Conservation (phyloP, 2,888 invertebrate species). For the Atherix ibis region DNA sequence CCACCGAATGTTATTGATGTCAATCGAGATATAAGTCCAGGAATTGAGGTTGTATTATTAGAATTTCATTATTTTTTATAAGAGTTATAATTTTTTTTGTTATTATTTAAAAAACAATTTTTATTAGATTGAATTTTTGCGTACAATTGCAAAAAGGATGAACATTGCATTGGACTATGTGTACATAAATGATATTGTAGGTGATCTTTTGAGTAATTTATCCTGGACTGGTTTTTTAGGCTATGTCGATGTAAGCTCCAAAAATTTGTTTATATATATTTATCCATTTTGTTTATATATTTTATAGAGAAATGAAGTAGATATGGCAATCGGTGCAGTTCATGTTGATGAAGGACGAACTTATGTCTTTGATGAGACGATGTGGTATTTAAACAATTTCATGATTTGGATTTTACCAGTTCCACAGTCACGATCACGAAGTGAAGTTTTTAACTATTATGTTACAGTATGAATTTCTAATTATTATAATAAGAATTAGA, state of each 20-base stretch:
- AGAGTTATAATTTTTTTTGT: background rate
- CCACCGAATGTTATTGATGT: constrained; percentile 10
- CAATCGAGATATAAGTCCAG: constrained; percentile 5
- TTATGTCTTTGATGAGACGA: constrained; percentile 6
- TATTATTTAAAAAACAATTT: too few species aligned
- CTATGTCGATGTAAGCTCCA: constrained; percentile 7
- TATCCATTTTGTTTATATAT: background rate
- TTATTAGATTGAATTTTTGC: constrained; percentile 9
- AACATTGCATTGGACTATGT: constrained; percentile 7
- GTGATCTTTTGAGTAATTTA: constrained; percentile 1
- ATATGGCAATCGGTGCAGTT: constrained; percentile 9
- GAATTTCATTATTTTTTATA: background rate
- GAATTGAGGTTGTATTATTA: constrained; percentile 7
- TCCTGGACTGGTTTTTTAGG: constrained; percentile 10
- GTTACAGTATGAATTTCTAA: constrained; percentile 1
- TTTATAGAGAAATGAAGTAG: constrained; percentile 8
- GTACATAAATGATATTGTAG: constrained; percentile 4
- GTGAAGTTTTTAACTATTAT: constrained; percentile 5
- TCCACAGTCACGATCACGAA: constrained; percentile 1
- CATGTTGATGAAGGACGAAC: constrained; percentile 5
- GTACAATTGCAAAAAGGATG: constrained; percentile 5
- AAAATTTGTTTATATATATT: background rate
- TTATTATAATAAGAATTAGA: too few species aligned
- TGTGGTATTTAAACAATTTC: constrained; percentile 8
- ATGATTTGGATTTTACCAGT: constrained; percentile 7